Evolutionary conservation across 2,113 vertebrate species (phyloP).

Genomic region (Zosterops japonicus): DNA sequence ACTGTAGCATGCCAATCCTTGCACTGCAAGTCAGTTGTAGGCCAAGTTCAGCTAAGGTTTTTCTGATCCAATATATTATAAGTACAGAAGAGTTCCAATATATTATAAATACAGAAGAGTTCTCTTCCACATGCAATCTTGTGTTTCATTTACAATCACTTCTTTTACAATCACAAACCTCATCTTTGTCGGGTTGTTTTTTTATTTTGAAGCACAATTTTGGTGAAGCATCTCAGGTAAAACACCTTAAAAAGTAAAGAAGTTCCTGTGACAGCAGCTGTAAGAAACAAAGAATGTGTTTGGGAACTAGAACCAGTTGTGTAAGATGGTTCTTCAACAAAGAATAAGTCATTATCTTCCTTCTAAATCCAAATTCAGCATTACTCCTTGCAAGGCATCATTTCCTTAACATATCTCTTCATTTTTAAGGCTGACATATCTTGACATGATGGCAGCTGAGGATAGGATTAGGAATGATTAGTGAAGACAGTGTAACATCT

Average conservation of each 20-base stretch:
- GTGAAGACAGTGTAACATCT: neutral
- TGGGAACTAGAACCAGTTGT: neutral
- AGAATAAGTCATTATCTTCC: neutral
- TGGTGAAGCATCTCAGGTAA: neutral
- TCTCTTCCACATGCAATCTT: neutral
- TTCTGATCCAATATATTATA: neutral
- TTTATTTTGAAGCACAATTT: neutral
- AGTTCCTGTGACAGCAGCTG: neutral
- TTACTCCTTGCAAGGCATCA: slow-evolving; percentile 1
- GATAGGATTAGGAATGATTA: slow-evolving; percentile 26
- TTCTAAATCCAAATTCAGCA: slow-evolving; percentile 1
- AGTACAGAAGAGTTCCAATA: neutral
- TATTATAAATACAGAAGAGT: neutral
- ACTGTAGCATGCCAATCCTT: neutral
- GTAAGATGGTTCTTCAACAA: neutral
- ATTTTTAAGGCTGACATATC: slow-evolving; percentile 35
- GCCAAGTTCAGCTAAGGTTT: neutral
- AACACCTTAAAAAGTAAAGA: neutral
- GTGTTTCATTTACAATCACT: neutral
- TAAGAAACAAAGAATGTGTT: neutral
- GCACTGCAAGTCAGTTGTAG: neutral
- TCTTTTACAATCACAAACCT: neutral
- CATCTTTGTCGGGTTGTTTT: neutral
- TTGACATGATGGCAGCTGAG: neutral
- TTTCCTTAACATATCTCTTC: slow-evolving; percentile 21